Evolutionary conservation across 2,113 vertebrate species (phyloP).

Genomic region (Lipophrys pholis): DNA sequence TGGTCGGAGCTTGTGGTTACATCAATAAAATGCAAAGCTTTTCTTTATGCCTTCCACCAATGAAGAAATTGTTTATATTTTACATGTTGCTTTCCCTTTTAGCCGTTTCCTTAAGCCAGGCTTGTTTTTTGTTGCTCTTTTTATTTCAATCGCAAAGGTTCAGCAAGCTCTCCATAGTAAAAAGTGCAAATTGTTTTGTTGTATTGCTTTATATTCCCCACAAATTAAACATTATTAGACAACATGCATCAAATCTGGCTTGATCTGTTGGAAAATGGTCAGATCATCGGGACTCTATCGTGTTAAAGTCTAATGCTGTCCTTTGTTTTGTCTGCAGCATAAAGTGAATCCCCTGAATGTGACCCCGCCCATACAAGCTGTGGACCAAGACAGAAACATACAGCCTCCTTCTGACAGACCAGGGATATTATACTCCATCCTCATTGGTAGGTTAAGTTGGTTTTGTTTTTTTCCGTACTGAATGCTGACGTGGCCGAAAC

Average conservation of each 20-base stretch:
- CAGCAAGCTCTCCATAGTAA: no score
- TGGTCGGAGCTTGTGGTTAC: neutral
- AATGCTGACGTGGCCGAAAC: neutral
- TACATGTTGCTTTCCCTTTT: neutral
- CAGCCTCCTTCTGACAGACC: conserved; percentile 94
- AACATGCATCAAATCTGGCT: no score
- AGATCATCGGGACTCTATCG: no score
- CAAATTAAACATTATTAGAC: no score
- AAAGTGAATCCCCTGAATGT: conserved; percentile 93
- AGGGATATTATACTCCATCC: conserved; percentile 93
- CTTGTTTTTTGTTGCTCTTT: no score
- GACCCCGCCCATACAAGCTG: conserved; percentile 92
- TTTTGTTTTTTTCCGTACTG: neutral
- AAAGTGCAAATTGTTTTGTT: no score
- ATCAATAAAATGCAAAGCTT: conserved; percentile 14
- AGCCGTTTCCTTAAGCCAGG: no score
- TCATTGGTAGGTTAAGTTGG: conserved; percentile 88
- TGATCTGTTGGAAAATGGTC: no score
- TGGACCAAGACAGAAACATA: conserved; percentile 96
- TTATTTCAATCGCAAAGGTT: no score
- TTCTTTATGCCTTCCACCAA: neutral
- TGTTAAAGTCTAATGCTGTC: neutral
- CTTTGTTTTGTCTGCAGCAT: conserved; percentile 77
- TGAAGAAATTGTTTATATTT: neutral
- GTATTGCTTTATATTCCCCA: no score